Evolutionary conservation across 2,113 vertebrate genomes (phyloP), one percentile per base, ranked within the genome.

Genomic region (Cyanoderma ruficeps): DNA sequence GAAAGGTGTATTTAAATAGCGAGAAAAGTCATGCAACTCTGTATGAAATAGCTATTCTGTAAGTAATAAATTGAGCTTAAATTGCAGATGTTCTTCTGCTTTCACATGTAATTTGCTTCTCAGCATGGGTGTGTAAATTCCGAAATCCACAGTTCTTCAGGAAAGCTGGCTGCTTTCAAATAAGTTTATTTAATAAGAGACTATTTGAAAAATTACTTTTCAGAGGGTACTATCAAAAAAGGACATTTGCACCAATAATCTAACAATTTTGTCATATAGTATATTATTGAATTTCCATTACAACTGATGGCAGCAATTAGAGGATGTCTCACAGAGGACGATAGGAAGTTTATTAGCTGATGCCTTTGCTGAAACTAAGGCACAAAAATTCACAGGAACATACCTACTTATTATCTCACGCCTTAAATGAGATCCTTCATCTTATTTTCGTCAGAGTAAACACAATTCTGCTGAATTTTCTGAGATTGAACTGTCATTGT

Each of bases 201-300:
- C 21, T 67, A 60, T 93, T 81, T 88, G 92, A 95, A 96, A 91
- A 95, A 92, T 76, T 91, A 59, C 56, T 89, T 96, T 94, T 70
- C 61, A 91, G 70, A 80, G 74, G 70, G 50, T 81, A 37, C 47
- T 90, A 90, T 84, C 64, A 91, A 72, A 91, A 81, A 91, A 68
- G 10, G 20, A 49, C 44, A 81, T 76, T 93, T 91, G n/a, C 21
- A 82, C 64, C 74, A 93, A 78, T 28, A 91, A 83, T 71, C 57
- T 77, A 47, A 91, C 65, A 67, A 52, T 81, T 91, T 87, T 84
- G 17, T 60, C 76, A 10, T 47, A 22, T 18, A 41, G 44, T 56
- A 83, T 88, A 92, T 95, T 74, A 92, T 79, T 9, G 19, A 92
- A 30, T 78, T 86, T 71, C 39, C 27, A 33, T 79, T 85, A 68